Percentiles rank a stretch among this genome's conserved stretches.
Conservation (phyloP, 2,888 invertebrate species). For the Eristalinus aeneus region DNA sequence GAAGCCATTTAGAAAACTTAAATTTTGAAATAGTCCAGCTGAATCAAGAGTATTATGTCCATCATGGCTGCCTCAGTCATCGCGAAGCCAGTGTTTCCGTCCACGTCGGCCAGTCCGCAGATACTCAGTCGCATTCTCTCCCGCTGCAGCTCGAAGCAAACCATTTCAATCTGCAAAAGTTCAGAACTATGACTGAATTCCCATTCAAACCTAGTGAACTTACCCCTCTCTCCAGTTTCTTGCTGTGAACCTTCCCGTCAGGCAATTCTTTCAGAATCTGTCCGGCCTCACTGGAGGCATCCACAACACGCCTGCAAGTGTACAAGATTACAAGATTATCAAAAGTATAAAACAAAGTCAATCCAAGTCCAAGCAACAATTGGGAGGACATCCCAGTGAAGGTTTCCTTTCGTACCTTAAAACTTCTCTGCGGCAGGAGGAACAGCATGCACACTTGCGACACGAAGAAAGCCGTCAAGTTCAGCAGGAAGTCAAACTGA, state of each 20-base stretch:
- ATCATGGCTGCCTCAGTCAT: not conserved
- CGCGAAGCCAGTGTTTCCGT: not conserved
- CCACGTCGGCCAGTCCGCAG: not conserved
- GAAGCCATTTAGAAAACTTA: not conserved
- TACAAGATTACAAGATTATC: not conserved
- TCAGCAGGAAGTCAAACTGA: not conserved
- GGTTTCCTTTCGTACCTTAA: not conserved
- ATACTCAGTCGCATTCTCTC: not conserved
- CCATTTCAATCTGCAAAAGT: not conserved
- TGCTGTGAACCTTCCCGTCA: not conserved
- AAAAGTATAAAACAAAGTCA: not conserved
- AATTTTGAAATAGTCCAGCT: not conserved
- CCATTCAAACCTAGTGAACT: not conserved
- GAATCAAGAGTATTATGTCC: not conserved
- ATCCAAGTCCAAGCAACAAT: not conserved
- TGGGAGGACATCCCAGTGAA: not conserved
- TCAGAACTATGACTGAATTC: not conserved
- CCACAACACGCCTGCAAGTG: not conserved
- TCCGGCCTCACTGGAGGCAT: not conserved
- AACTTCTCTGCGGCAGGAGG: not conserved
- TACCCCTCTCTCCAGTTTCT: not conserved
- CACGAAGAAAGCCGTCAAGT: not conserved
- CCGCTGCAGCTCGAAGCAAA: not conserved
- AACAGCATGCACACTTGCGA: not conserved
- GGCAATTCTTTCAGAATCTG: not conserved